Conservation (phyloP, 2,797 vertebrate species). For the Trachops cirrhosus region DNA sequence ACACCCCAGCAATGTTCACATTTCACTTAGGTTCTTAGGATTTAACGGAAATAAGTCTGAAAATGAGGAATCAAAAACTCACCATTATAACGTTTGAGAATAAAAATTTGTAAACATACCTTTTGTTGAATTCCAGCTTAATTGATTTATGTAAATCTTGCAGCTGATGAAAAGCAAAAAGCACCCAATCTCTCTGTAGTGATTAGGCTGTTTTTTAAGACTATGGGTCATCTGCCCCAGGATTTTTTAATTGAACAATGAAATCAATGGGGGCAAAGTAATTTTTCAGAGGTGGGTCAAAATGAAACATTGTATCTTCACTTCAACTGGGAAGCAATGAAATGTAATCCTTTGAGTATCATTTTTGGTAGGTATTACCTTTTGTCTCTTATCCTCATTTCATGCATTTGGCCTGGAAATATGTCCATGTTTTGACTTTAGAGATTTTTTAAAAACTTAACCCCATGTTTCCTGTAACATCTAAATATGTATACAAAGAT, state of each 20-base stretch:
- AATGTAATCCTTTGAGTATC: conserved; percentile 81
- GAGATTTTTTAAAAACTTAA: conserved; percentile 56
- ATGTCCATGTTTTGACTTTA: conserved; percentile 77
- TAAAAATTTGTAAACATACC: conserved; percentile 81
- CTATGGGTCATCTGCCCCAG: conserved; percentile 79
- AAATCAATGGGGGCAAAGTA: conserved; percentile 78
- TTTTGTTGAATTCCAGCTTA: conserved; percentile 84
- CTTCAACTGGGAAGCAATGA: conserved; percentile 82
- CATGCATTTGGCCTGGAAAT: conserved; percentile 76
- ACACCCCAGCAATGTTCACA: not conserved
- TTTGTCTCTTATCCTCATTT: conserved; percentile 80
- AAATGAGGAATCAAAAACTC: conserved; percentile 1
- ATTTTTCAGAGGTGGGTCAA: conserved; percentile 78
- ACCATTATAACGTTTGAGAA: conserved; percentile 77
- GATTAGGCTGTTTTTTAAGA: conserved; percentile 81
- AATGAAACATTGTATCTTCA: conserved; percentile 79
- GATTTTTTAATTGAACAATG: conserved; percentile 77
- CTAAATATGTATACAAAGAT: conserved; percentile 65
- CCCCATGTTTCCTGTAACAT: conserved; percentile 69
- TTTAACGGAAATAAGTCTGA: conserved; percentile 2
- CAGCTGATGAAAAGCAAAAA: conserved; percentile 81
- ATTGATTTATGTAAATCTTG: conserved; percentile 82
- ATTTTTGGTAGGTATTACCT: conserved; percentile 79
- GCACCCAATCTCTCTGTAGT: conserved; percentile 78
- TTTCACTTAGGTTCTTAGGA: not conserved